Conservation (phyloP, 2,888 invertebrate species). For the Leptinotarsa tumamoca region DNA sequence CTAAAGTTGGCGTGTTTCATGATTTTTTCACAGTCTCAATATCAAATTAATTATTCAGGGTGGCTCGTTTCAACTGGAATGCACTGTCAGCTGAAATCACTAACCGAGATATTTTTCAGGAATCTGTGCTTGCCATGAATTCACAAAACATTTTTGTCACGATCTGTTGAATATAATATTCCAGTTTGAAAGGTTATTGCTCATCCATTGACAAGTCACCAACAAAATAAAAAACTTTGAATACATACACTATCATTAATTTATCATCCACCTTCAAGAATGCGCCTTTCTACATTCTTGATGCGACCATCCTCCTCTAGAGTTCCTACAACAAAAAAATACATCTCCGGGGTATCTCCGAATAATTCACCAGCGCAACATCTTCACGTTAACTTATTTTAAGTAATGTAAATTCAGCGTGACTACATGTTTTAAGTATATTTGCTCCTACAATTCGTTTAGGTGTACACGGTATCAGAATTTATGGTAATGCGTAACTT, state of each 20-base stretch:
- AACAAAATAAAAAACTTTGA: background rate
- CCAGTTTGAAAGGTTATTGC: too few relatives aligned
- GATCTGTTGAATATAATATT: too few relatives aligned
- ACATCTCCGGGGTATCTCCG: slow-evolving; percentile 33
- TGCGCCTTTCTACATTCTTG: background rate
- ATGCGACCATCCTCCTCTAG: background rate
- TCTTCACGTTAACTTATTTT: slow-evolving; percentile 47
- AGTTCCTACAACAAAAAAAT: slow-evolving; percentile 27
- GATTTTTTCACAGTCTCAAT: too few relatives aligned
- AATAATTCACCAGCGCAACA: slow-evolving; percentile 45
- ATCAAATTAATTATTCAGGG: too few relatives aligned
- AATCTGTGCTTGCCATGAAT: too few relatives aligned
- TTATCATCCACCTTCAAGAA: background rate
- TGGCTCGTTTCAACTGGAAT: too few relatives aligned
- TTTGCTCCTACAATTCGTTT: slow-evolving; percentile 38
- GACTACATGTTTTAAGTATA: slow-evolving; percentile 47
- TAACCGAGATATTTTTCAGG: too few relatives aligned
- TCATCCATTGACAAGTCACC: too few relatives aligned
- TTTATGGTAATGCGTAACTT: slow-evolving; percentile 37
- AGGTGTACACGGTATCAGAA: slow-evolving; percentile 32
- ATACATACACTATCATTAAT: too few relatives aligned
- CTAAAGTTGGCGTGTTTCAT: too few relatives aligned
- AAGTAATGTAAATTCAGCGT: slow-evolving; percentile 48
- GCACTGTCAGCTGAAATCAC: too few relatives aligned
- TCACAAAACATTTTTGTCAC: too few relatives aligned